These are phyloP conservation scores for Setipinna tenuifilis DNA, from an alignment of 2,797 vertebrate species.

Conservation along the genomic window DNA sequence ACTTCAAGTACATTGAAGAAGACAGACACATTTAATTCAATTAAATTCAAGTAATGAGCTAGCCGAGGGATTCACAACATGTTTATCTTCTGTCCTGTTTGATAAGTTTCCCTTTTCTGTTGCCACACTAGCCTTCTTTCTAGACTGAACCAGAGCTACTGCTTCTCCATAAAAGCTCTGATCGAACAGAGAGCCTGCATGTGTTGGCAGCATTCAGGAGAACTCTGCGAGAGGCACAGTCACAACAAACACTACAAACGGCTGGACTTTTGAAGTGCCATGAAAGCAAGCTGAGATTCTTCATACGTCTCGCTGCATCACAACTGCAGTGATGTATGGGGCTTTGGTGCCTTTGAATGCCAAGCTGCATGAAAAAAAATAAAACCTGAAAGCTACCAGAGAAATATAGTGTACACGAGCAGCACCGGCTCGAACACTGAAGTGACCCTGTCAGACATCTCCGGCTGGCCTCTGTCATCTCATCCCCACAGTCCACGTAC, in stretches of 20 bases:
- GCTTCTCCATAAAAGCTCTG: neutral
- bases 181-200: neutral
- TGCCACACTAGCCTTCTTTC: neutral
- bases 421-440: neutral
- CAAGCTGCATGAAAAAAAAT: neutral
- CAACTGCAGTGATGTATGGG: constrained; percentile 7
- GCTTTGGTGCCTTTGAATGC: constrained; percentile 18
- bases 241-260: neutral
- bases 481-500: constrained; percentile 2
- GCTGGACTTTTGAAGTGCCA: constrained; percentile 17
- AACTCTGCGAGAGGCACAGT: neutral
- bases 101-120: neutral
- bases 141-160: neutral
- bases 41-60: neutral
- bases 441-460: neutral
- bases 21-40: neutral
- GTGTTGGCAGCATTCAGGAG: neutral
- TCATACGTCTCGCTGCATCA: constrained; percentile 11
- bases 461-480: constrained; percentile 22
- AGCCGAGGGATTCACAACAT: neutral
- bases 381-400: neutral
- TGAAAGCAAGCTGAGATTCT: neutral
- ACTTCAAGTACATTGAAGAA: neutral
- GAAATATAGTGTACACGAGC: neutral
- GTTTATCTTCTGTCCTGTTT: neutral